These are phyloP conservation scores for Dicycla oo DNA, from an alignment of 2,888 invertebrate genomes.

Conservation along the genomic window DNA sequence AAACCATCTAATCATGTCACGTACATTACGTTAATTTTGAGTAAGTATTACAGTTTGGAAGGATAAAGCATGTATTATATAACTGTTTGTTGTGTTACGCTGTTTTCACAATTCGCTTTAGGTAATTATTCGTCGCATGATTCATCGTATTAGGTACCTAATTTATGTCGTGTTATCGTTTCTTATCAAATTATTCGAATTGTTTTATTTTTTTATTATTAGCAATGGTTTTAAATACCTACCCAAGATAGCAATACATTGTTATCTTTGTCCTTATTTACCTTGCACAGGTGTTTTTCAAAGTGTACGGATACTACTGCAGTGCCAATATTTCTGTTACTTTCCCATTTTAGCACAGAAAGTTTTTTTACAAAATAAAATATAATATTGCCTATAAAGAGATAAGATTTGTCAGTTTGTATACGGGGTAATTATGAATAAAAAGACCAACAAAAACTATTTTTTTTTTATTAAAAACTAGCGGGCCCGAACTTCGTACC, in stretches of 20 bases:
- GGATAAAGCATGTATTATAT: conserved; percentile 69
- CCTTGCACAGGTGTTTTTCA: not conserved
- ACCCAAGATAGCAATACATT: no score
- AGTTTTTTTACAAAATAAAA: no score
- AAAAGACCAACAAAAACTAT: no score
- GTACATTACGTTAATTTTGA: conserved; percentile 69
- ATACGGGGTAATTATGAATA: no score
- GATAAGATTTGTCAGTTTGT: no score
- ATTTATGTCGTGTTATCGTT: conserved; percentile 45
- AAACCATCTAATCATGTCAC: conserved; percentile 78
- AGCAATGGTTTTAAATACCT: not conserved
- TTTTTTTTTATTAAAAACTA: no score
- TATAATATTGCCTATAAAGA: no score
- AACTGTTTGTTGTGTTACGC: conserved; percentile 38
- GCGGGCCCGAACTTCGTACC: no score
- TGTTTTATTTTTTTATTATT: not conserved
- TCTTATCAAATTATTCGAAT: conserved; percentile 36
- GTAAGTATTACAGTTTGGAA: conserved; percentile 53
- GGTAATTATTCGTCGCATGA: conserved; percentile 41
- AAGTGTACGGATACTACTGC: no score
- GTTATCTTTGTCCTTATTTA: not conserved
- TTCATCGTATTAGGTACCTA: conserved; percentile 54
- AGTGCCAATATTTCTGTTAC: no score
- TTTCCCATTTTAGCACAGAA: not conserved
- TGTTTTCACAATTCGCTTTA: conserved; percentile 61